phyloP scores from a whole-genome alignment of 37 sponge, comb jelly and placozoan genomes.

The Amphimedon queenslandica region DNA sequence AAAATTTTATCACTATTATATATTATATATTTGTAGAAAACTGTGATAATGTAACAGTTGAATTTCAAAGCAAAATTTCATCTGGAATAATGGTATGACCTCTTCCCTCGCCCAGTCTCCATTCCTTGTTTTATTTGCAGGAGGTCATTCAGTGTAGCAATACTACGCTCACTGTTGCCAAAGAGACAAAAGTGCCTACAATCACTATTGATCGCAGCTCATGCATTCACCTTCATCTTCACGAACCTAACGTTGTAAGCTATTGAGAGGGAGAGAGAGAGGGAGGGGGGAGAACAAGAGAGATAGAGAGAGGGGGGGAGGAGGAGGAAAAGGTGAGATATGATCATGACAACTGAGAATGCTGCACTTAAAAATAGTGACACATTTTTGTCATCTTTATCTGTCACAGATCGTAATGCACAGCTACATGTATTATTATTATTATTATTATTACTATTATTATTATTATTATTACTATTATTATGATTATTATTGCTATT shows the following conservation, averaged over 20 bases:
- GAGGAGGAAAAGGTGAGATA: too few species aligned
- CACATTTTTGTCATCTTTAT: too few species aligned
- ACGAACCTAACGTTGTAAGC: conserved; percentile 34
- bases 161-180: conserved; percentile 32
- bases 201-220: conserved; percentile 40
- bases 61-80: conserved; percentile 35
- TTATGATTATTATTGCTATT: too few species aligned
- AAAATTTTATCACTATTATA: neutral
- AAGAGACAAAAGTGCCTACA: conserved; percentile 50
- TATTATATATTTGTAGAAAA: conserved; percentile 16
- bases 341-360: too few species aligned
- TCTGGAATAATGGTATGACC: conserved; percentile 44
- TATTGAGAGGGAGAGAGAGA: too few species aligned
- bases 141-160: conserved; percentile 42
- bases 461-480: too few species aligned
- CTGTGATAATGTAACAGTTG: conserved; percentile 43
- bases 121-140: conserved; percentile 18
- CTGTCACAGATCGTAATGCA: too few species aligned
- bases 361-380: too few species aligned
- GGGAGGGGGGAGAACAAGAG: too few species aligned
- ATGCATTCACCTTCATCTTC: conserved; percentile 40
- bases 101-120: neutral
- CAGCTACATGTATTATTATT: too few species aligned
- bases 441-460: too few species aligned
- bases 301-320: too few species aligned